A percentile compares a stretch with the other conserved stretches of the same genome.
phyloP scores from a whole-genome alignment of 2,888 invertebrate species.

The Panopea generosa region DNA sequence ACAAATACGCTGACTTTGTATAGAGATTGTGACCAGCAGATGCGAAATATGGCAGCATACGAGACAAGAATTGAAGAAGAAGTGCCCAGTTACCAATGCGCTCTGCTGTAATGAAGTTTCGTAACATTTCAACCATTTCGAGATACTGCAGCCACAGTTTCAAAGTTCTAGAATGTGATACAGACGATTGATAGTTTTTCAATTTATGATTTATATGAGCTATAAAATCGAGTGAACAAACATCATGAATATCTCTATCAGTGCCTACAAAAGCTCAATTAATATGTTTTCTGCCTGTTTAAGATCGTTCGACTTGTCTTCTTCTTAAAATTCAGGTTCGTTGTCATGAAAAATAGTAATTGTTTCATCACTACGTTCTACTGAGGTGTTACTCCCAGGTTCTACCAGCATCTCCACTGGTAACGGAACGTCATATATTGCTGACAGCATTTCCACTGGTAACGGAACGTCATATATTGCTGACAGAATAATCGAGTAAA shows the following conservation, averaged over 20 bases:
- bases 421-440: slow-evolving; percentile 3
- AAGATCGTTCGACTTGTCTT: background rate
- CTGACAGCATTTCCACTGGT: too few species aligned
- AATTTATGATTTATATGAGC: too few species aligned
- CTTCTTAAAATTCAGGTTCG: background rate
- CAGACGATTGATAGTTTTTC: too few species aligned
- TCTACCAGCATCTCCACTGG: slow-evolving; percentile 1
- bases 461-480: too few species aligned
- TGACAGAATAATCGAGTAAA: slow-evolving; percentile 21
- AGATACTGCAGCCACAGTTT: slow-evolving; percentile 41
- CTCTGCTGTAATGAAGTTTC: slow-evolving; percentile 58
- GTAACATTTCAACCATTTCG: slow-evolving; percentile 38
- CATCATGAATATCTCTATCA: background rate
- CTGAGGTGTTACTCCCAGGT: too few species aligned
- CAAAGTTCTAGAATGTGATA: slow-evolving; percentile 22
- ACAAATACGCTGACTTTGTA: slow-evolving; percentile 46
- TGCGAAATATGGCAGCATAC: slow-evolving; percentile 61
- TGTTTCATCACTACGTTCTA: background rate
- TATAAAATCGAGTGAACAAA: background rate
- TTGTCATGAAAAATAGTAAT: background rate
- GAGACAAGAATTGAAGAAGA: slow-evolving; percentile 36
- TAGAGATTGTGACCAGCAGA: slow-evolving; percentile 66
- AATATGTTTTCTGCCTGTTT: too few species aligned
- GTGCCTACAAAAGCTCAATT: background rate
- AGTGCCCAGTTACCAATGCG: slow-evolving; percentile 65